These are phyloP conservation scores for Amphibalanus amphitrite DNA, from an alignment of 1,140 invertebrate species.

Conservation along the genomic window DNA sequence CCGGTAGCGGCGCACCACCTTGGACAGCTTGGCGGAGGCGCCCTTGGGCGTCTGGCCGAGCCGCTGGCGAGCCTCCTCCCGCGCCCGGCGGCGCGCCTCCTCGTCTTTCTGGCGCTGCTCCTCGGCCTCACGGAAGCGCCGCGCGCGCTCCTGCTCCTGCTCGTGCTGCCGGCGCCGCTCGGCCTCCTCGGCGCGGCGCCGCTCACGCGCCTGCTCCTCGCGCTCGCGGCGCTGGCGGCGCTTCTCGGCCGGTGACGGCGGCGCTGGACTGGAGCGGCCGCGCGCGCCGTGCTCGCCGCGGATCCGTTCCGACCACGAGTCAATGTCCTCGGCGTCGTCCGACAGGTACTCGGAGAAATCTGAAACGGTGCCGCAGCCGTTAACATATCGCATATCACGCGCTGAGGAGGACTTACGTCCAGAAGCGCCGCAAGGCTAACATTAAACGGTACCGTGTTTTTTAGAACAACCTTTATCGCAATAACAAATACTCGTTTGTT, in stretches of 20 bases:
- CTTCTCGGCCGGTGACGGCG: no score
- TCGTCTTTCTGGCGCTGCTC: background rate
- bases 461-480: no score
- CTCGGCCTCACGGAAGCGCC: background rate
- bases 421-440: no score
- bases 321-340: background rate
- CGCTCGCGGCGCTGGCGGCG: no score
- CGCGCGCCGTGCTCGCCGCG: background rate
- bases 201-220: no score
- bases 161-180: background rate
- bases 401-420: no score
- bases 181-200: no score
- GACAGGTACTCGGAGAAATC: background rate
- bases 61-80: background rate
- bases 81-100: background rate
- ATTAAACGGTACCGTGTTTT: no score
- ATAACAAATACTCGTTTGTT: no score
- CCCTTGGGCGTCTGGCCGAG: background rate
- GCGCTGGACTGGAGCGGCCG: no score
- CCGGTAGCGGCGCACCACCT: background rate
- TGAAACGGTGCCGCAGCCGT: background rate
- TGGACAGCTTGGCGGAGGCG: background rate
- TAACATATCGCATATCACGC: no score
- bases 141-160: background rate
- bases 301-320: background rate